Base-by-base conservation (phyloP, 1,140 invertebrate species). In the Danaus plexippus region DNA sequence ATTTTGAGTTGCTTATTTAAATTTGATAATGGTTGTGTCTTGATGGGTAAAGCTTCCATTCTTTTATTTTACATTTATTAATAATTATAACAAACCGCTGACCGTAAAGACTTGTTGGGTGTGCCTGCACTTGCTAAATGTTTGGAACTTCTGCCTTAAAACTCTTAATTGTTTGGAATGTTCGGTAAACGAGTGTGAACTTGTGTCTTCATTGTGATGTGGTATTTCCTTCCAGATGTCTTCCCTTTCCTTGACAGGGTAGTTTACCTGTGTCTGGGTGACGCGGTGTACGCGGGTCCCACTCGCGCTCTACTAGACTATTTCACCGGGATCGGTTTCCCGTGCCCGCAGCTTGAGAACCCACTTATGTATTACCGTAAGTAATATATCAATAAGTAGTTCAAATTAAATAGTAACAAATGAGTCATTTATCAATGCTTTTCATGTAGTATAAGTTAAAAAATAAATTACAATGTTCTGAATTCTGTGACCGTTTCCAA, bases 281-380 rank as follows among this genome's bases (percentile, higher is more conserved):
- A 97, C 66, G 92, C 97, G 10, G 95, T 97, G 1, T 97, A 97
- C 73, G 94, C 95, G 0, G 96, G 96, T 3, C 94, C 94, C 7
- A 97, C 96, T 0, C 89, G 95, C 42, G 93, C 94, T 67, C 94
- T 97, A 90, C 82, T 97, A 46, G 95, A 97, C 67, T 97, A 97
- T 75, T 97, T 97, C 76, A 92, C 94, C 42, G 93, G 92, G 47
- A 96, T 97, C 65, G 96, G 96, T 9, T 97, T 97, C 74, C 95
- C 96, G 0, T 97, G 96, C 85, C 96, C 96, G 1, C 94, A 97
- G 77, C 80, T 97, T 46, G 96, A 97, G 79, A 97, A 97, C 80
- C 96, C 96, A 0, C 85, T 97, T 0, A 97, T 97, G 95, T 97
- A 97, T 86, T 97, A 97, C 79, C 85, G 94, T 95, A 89, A 92